These are phyloP conservation scores for Chunga burmeisteri DNA, from an alignment of 2,113 vertebrate genomes.

Conservation along the genomic window DNA sequence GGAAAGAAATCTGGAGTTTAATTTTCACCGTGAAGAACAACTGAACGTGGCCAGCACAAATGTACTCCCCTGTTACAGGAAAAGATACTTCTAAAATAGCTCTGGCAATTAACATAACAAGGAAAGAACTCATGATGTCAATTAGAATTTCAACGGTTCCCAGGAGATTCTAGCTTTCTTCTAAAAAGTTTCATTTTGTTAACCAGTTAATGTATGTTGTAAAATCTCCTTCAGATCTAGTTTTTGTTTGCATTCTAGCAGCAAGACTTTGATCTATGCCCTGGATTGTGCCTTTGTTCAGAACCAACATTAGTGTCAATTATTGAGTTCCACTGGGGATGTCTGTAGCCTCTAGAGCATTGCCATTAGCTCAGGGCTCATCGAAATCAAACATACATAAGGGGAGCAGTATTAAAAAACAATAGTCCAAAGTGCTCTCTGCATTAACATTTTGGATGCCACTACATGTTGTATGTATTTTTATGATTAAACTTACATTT, in stretches of 20 bases:
- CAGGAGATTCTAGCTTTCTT: neutral
- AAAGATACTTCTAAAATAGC: slow-evolving; percentile 34
- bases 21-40: neutral
- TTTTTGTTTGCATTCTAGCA: neutral
- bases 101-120: slow-evolving; percentile 46
- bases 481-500: neutral
- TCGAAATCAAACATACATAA: neutral
- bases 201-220: neutral
- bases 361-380: neutral
- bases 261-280: neutral
- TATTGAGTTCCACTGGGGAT: neutral
- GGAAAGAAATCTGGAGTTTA: neutral
- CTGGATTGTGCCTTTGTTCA: neutral
- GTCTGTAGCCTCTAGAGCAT: neutral
- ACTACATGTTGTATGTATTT: neutral
- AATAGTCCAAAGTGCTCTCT: neutral
- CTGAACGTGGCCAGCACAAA: neutral
- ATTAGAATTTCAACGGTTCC: neutral
- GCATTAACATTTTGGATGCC: neutral
- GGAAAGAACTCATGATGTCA: neutral
- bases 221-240: neutral
- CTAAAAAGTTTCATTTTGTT: neutral
- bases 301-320: neutral
- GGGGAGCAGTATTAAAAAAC: neutral
- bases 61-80: neutral